Base-by-base conservation (phyloP, 2,113 vertebrate genomes). In the Corythornis cristatus region DNA sequence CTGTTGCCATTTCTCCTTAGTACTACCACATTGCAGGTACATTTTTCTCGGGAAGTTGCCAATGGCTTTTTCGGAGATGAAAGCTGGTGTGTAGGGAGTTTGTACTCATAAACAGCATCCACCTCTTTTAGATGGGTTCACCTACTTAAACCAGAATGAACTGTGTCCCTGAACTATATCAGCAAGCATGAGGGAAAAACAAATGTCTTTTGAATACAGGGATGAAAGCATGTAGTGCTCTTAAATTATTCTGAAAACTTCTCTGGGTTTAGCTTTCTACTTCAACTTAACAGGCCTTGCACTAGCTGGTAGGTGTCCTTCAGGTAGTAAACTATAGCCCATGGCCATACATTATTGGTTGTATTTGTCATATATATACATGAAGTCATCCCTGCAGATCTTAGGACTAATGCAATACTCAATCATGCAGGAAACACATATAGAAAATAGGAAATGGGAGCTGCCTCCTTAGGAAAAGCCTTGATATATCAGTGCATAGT, bases 231-330 rank as follows among this genome's bases (percentile, higher is more conserved):
- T 51, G 68, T 35, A 74, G 70, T 64, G 43, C 18, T 77, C 51
- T 80, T 91, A 95, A 93, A 95, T 85, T 82, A 95, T 77, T 88
- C 66, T 85, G 64, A 76, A 86, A 66, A 40, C 48, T 94, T 96
- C 72, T 83, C 79, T 90, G 76, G 58, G 33, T 60, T 65, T 89
- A 31, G 23, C 57, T 72, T 86, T 84, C 53, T 65, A 13, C 45
- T 83, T 86, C 68, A 91, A 18, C 72, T 83, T 67, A 43, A 2
- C 6, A 60, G 46, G 25, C 15, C 46, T 57, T 86, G 80, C 46
- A 28, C 19, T 37, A 20, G 54, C 62, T 80, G 29, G 40, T 64
- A 67, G 85, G 80, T 54, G 83, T 23, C 60, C 79, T 91, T 88
- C 79, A 86, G 83, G 43, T 70, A 67, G 21, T 77, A 62, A 94